Base-by-base conservation (phyloP, 2,888 invertebrate species). In the Beris morrisii region DNA sequence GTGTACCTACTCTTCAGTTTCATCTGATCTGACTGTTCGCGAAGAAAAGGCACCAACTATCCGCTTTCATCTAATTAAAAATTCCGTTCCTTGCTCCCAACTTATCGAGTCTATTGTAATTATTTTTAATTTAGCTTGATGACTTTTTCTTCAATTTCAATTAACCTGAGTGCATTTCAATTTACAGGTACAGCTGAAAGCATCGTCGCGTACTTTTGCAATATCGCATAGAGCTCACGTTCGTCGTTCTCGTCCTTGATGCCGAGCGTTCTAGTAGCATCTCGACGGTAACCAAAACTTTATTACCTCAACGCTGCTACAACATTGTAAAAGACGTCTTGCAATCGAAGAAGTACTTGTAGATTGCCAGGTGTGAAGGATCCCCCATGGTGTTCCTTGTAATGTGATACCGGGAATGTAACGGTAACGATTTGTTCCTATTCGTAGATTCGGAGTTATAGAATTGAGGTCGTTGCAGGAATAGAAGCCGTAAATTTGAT, bases 91-190 rank as follows among this genome's bases (percentile, higher is more conserved):
- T 38, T 38, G 9, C 38, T 22, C 38, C 7, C 38, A 38, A 38
- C 38, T 38, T 9, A 7, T 9, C 38, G 38, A 22, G 22, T 22
- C 22, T 22, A 22, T 22, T 13, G 6, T 48, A 48, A 5, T 48
- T 48, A 48, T 48, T 48, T 5, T 48, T 48, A 4, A 48, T 48
- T 48, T 48, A 48, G 2, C n/a, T 15, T 48, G 48, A 48, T 13
- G 12, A 12, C 48, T n/a, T 48, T 48, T 48, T 38, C 53, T 64
- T 64, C 46, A 15, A 44, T 56, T 57, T 48, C 46, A 65, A 65
- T 65, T 65, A 65, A 65, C 43, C 38, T 56, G 38, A 65, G 32
- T 65, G 65, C 45, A 38, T 65, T 65, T 65, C 48, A 43, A 56
- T 50, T 65, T 65, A 11, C 65, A 65, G 65, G 38, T 57, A 53